Conservation (phyloP, 1,140 invertebrate species). For the Caenorhabditis inopinata region DNA sequence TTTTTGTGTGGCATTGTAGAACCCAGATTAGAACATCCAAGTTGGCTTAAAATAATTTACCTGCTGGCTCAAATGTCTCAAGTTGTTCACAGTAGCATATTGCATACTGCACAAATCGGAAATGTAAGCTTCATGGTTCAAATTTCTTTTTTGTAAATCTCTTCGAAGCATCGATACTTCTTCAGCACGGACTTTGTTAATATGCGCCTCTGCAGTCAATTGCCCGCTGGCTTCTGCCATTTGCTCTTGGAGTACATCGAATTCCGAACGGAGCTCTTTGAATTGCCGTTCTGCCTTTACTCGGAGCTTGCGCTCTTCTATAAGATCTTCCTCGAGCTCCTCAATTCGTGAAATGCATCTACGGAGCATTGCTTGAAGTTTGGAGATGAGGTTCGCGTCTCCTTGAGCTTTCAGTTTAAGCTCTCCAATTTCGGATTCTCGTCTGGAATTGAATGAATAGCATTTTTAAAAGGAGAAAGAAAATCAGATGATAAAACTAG, state of each 20-base stretch:
- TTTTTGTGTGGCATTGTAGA: not conserved
- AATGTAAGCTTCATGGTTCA: conserved; percentile 91
- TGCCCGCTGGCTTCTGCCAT: conserved; percentile 80
- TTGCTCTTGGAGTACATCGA: conserved; percentile 91
- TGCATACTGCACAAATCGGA: conserved; percentile 96
- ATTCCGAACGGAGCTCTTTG: conserved; percentile 86
- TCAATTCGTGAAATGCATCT: conserved; percentile 92
- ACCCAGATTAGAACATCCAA: not conserved
- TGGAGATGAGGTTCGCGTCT: conserved; percentile 78
- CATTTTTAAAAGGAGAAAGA: too few relatives aligned
- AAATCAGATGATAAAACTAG: too few relatives aligned
- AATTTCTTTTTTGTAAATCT: conserved; percentile 93
- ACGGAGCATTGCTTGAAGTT: conserved; percentile 95
- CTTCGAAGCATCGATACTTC: conserved; percentile 79
- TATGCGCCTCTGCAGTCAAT: conserved; percentile 93
- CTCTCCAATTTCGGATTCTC: conserved; percentile 54
- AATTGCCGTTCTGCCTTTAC: conserved; percentile 90
- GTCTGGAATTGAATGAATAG: not conserved
- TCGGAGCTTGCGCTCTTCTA: conserved; percentile 90
- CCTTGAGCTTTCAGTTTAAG: conserved; percentile 54
- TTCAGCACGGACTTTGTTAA: conserved; percentile 97
- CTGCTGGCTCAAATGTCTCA: conserved; percentile 55
- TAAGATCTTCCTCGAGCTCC: conserved; percentile 93
- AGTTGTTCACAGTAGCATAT: conserved; percentile 58
- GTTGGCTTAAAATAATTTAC: conserved; percentile 15